Base-by-base conservation (phyloP, 1,140 invertebrate genomes). In the Panulirus ornatus region DNA sequence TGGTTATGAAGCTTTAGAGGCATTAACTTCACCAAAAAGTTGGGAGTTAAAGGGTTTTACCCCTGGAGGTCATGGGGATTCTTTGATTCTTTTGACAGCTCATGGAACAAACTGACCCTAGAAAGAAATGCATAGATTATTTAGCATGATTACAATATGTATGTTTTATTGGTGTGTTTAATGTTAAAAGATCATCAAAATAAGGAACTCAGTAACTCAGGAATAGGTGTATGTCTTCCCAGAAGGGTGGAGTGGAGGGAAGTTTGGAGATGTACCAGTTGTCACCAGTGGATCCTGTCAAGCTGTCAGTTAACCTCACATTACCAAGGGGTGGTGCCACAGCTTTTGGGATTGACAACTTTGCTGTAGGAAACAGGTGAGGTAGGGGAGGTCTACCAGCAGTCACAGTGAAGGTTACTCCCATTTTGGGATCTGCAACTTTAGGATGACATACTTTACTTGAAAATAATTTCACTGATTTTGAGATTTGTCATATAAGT, bases 221-320 rank as follows among this genome's bases (percentile, higher is more conserved):
- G 19, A 22, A 63, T 27, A 63, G 58, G 58, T 16, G 19, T 16
- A 27, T 36, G 66, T 76, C 30, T 27, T 36, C 19, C 42, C 40
- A 22, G 40, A 30, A 27, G 27, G 83, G 63, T 19, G 63, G 70
- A 14, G 70, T 84, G 38, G 40, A 2, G 1, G 83, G 83, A 14
- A 30, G 9, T 5, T 36, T 84, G n/a, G 70, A 71, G 63, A 11
- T 84, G 36, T 84, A 71, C 27, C 83, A 84, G 22, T 63, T 84
- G 22, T 84, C 83, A 22, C 83, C 83, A 11, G 40, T 84, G 19
- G 83, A 84, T 38, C 83, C 63, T 16, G 83, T 84, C 8, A 84
- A 84, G 83, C 47, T 84, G 63, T 71, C 83, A 2, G 44, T 84
- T 30, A 84, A 84, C 83, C 83, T 84, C 6, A 84, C 83, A 11